Evolutionary conservation across 1,140 invertebrate species (phyloP).

Genomic region (Drosophila trapezifrons): DNA sequence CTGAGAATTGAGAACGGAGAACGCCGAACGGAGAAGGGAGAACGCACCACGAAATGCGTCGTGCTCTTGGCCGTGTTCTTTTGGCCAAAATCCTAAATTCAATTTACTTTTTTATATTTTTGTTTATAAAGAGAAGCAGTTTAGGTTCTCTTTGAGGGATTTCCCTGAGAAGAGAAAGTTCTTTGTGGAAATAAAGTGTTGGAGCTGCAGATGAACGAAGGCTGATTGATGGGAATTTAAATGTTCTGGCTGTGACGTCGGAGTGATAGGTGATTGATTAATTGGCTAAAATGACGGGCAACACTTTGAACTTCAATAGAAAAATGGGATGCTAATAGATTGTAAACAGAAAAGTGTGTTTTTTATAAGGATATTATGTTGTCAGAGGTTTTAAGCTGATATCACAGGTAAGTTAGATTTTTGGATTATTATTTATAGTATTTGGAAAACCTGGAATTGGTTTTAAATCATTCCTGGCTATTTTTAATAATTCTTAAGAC

Average conservation of each 20-base stretch:
- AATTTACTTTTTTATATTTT: slow-evolving; percentile 25
- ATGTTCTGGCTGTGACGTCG: slow-evolving; percentile 12
- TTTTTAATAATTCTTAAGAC: too few species aligned
- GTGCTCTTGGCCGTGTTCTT: slow-evolving; percentile 43
- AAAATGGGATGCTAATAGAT: background rate
- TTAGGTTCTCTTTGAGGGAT: background rate
- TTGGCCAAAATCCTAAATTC: slow-evolving; percentile 22
- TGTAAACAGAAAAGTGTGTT: too few species aligned
- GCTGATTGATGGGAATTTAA: slow-evolving; percentile 37
- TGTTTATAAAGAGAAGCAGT: slow-evolving; percentile 3
- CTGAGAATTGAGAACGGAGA: slow-evolving; percentile 6
- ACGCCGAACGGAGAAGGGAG: slow-evolving; percentile 9
- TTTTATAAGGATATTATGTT: background rate
- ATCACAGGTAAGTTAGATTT: background rate
- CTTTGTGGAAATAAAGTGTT: slow-evolving; percentile 18
- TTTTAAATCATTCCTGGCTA: too few species aligned
- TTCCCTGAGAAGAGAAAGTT: background rate
- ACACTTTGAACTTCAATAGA: background rate
- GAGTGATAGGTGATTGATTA: slow-evolving; percentile 41
- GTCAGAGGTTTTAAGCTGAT: background rate
- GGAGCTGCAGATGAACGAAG: slow-evolving; percentile 6
- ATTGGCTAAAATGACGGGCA: slow-evolving; percentile 13
- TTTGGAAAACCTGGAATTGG: too few species aligned
- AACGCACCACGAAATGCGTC: slow-evolving; percentile 54
- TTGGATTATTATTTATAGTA: background rate